Evolutionary conservation across 2,888 invertebrate species (phyloP).

Genomic region (Cephus sareptanus): DNA sequence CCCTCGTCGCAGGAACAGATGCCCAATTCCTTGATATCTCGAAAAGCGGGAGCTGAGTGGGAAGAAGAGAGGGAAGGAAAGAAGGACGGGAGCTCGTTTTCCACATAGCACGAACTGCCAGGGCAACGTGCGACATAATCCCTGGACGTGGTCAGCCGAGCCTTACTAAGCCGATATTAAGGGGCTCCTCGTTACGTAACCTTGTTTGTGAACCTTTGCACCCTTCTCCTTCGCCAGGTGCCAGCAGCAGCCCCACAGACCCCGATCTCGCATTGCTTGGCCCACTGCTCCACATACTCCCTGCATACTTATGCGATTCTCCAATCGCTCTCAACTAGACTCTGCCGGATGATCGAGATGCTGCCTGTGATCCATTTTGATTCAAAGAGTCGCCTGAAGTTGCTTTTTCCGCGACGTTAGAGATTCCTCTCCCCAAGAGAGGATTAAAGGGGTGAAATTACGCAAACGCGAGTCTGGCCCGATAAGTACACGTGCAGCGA

Average conservation of each 20-base stretch:
- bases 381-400: neutral
- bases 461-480: neutral
- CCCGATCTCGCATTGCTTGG: slow-evolving; percentile 7
- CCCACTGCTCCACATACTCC: slow-evolving; percentile 6
- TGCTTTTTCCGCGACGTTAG: neutral
- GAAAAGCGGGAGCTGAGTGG: neutral
- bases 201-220: neutral
- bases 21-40: neutral
- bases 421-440: too few relatives aligned
- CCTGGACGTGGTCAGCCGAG: neutral
- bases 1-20: too few relatives aligned
- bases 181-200: neutral
- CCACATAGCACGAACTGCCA: neutral
- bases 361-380: neutral
- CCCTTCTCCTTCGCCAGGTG: neutral
- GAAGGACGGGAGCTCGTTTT: neutral
- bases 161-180: neutral
- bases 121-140: neutral
- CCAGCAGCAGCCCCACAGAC: slow-evolving; percentile 1
- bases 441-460: neutral
- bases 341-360: neutral
- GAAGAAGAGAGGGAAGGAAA: slow-evolving; percentile 2
- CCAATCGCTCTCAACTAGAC: neutral
- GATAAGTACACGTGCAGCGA: neutral
- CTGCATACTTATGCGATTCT: neutral